Percentiles rank a stretch among this genome's conserved stretches.
Evolutionary conservation across 2,797 vertebrate genomes (phyloP).

Genomic region (Moxostoma hubbsi): DNA sequence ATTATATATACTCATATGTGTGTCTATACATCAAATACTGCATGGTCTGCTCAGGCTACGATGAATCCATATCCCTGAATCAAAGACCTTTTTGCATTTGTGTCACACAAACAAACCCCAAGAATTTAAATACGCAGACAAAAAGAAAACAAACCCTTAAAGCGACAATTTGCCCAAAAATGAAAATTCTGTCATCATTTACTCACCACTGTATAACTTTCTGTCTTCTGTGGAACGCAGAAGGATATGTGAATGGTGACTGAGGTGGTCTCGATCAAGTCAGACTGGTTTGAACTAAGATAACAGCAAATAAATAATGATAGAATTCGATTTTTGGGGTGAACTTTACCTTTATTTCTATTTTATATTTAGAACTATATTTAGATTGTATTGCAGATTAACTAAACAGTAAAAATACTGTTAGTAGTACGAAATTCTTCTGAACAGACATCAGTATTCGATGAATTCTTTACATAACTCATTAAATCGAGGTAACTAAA

Average conservation of each 20-base stretch:
- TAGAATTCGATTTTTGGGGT: too few relatives aligned
- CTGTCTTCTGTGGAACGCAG: too few relatives aligned
- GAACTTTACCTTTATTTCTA: too few relatives aligned
- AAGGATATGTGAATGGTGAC: too few relatives aligned
- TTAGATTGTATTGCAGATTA: constrained; percentile 96
- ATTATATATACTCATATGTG: constrained; percentile 47
- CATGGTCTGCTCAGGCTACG: constrained; percentile 95
- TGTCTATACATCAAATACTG: constrained; percentile 92
- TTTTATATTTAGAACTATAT: constrained; percentile 65
- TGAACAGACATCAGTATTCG: constrained; percentile 89
- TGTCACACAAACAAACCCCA: constrained; percentile 68
- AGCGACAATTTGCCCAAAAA: too few relatives aligned
- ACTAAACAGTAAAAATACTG: constrained; percentile 91
- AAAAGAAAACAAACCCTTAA: constrained; percentile 70
- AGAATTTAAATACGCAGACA: constrained; percentile 77
- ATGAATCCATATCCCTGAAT: constrained; percentile 88
- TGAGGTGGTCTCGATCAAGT: too few relatives aligned
- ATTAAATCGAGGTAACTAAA: constrained; percentile 78
- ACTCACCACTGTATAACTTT: too few relatives aligned
- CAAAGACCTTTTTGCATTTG: constrained; percentile 83
- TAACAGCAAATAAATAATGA: too few relatives aligned
- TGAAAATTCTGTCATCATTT: too few relatives aligned
- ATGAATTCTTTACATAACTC: constrained; percentile 89
- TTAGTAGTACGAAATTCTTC: constrained; percentile 82
- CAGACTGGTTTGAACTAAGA: too few relatives aligned